Percentiles rank a stretch among this genome's conserved stretches.
Conservation (phyloP, 1,140 invertebrate genomes). For the Zaprionus inermis region DNA sequence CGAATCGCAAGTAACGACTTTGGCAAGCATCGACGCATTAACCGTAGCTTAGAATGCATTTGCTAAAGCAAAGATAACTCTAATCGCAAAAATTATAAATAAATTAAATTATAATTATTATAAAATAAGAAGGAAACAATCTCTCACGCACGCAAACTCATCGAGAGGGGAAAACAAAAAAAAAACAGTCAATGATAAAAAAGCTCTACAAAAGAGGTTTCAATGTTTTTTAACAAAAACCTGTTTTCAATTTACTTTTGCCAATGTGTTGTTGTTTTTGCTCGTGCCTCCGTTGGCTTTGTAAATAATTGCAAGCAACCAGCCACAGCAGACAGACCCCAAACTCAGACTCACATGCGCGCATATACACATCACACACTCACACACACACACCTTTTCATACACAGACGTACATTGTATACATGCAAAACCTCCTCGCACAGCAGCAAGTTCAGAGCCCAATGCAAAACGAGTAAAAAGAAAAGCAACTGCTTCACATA, state of each 20-base stretch:
- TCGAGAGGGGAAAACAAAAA: conserved; percentile 26
- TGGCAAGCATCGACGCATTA: neutral
- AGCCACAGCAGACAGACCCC: conserved; percentile 57
- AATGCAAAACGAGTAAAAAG: conserved; percentile 42
- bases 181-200: conserved; percentile 70
- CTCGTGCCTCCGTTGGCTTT: conserved; percentile 57
- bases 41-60: conserved; percentile 43
- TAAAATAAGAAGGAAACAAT: conserved; percentile 18
- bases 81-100: conserved; percentile 32
- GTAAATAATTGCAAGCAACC: conserved; percentile 77
- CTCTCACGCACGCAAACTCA: too few relatives aligned
- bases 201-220: conserved; percentile 78
- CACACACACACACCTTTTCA: neutral
- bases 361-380: conserved; percentile 36
- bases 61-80: conserved; percentile 22
- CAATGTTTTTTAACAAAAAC: conserved; percentile 76
- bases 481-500: conserved; percentile 5
- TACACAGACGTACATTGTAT: conserved; percentile 19
- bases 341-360: conserved; percentile 51
- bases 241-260: conserved; percentile 78
- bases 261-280: conserved; percentile 61
- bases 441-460: conserved; percentile 57
- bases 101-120: too few relatives aligned
- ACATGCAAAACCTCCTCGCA: conserved; percentile 35
- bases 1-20: neutral